Evolutionary conservation across 2,113 vertebrate genomes (phyloP), one percentile per base, ranked within the genome.

Genomic region (Phoxinus phoxinus): DNA sequence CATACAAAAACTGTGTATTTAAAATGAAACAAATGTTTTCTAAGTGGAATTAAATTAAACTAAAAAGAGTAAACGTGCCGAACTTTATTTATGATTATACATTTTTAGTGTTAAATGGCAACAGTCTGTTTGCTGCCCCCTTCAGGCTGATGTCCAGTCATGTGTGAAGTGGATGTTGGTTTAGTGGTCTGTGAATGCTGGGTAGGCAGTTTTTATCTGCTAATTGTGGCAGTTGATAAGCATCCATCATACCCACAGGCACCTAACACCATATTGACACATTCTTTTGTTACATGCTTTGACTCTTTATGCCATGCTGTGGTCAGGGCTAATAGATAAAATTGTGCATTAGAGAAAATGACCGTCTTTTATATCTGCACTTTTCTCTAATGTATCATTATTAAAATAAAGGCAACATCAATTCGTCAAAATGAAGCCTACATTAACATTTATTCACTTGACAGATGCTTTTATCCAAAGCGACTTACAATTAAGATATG

Each of bases 131-230:
- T 83, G 65, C 65, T 84, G 83, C 58, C 74, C 27, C 27, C 61
- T 77, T 74, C 21, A 78, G 75, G 71, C 71, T 13, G n/a, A 83
- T 23, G 27, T 58, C 67, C 81, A 65, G 73, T 67, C 65, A 61
- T 27, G 48, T 23, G 65, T 44, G 21, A 73, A 53, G 35, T n/a
- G 53, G 25, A 80, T 77, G 46, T 17, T 83, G 59, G 32, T 48
- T 71, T 46, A 84, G 59, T 58, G 19, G 65, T 48, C 25, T 84
- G 11, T 25, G 1, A 67, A 77, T 77, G 27, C 25, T 35, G 12
- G 11, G 12, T 13, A n/a, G 27, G 65, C 19, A 53, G 73, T 35
- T 69, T 37, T 51, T 58, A 27, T 37, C 37, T 69, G 61, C 61
- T 25, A 58, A 56, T 9, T 59, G 48, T 19, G 17, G 4, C 13